Conservation (phyloP, 2,113 vertebrate species). For the Cervus canadensis region DNA sequence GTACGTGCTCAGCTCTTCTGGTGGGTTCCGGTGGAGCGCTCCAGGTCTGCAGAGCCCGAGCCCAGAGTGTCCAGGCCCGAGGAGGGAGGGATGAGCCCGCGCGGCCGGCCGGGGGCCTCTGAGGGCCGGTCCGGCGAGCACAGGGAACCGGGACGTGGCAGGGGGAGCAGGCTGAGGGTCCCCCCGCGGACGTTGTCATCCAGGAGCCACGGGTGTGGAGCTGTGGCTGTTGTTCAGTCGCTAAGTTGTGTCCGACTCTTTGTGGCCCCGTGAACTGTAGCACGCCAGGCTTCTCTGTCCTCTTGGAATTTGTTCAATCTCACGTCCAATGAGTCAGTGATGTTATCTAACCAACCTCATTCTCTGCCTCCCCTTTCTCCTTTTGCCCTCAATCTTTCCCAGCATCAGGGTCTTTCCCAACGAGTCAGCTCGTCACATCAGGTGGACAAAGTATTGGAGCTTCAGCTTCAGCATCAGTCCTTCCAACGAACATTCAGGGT, state of each 20-base stretch:
- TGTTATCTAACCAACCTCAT: background rate
- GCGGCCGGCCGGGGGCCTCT: rapidly evolving
- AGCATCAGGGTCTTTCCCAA: background rate
- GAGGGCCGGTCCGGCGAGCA: background rate
- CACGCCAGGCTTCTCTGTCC: background rate
- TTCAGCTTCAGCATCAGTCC: background rate
- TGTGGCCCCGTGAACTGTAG: background rate
- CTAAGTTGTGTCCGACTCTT: background rate
- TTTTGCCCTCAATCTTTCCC: background rate
- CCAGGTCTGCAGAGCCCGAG: background rate
- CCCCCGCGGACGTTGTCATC: rapidly evolving
- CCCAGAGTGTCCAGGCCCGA: background rate
- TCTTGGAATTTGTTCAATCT: background rate
- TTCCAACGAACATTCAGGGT: background rate
- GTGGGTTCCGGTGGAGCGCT: background rate
- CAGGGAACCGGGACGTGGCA: rapidly evolving
- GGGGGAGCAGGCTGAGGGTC: background rate
- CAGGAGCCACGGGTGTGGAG: rapidly evolving
- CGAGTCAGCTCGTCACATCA: background rate
- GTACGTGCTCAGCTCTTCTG: constrained; percentile 42
- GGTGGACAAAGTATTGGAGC: background rate
- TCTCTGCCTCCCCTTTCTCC: background rate
- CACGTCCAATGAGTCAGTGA: background rate
- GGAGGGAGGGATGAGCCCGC: background rate
- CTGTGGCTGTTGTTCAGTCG: rapidly evolving